Evolutionary conservation across 2,888 invertebrate species (phyloP).

Genomic region (Pseudococcus jackbeardsleyi): DNA sequence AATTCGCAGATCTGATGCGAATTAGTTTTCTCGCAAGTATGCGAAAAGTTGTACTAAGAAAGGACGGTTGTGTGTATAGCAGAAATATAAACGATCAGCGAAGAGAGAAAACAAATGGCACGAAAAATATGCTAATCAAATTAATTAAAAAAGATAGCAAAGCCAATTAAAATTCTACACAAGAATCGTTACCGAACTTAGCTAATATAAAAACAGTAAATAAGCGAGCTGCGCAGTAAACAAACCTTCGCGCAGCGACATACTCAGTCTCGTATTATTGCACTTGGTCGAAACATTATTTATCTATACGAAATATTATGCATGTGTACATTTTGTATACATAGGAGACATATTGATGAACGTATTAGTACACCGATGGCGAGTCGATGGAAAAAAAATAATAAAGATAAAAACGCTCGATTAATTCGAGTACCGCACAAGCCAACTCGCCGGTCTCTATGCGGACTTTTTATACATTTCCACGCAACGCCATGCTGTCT

Average conservation of each 20-base stretch:
- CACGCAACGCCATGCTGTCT: background rate
- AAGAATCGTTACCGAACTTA: slow-evolving; percentile 28
- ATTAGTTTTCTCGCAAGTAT: background rate
- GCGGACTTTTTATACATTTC: background rate
- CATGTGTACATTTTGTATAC: background rate
- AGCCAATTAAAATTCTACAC: slow-evolving; percentile 59
- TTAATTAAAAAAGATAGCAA: slow-evolving; percentile 58
- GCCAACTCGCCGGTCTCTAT: background rate
- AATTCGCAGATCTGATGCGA: too few species aligned
- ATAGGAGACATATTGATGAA: background rate
- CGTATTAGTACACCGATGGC: background rate
- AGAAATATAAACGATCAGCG: background rate
- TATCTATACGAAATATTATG: background rate
- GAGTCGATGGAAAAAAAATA: background rate
- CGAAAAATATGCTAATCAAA: slow-evolving; percentile 57
- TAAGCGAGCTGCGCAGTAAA: slow-evolving; percentile 57
- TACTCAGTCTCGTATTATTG: background rate
- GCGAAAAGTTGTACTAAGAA: background rate
- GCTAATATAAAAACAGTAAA: slow-evolving; percentile 49
- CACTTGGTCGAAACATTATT: background rate
- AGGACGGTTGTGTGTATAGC: background rate
- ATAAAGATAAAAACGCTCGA: background rate
- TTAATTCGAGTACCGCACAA: background rate
- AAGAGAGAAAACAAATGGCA: slow-evolving; percentile 42
- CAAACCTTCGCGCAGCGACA: slow-evolving; percentile 39